Evolutionary conservation across 2,888 invertebrate species (phyloP), one percentile per base, ranked within the genome.

Genomic region (Drosophila nr. perissopoda): DNA sequence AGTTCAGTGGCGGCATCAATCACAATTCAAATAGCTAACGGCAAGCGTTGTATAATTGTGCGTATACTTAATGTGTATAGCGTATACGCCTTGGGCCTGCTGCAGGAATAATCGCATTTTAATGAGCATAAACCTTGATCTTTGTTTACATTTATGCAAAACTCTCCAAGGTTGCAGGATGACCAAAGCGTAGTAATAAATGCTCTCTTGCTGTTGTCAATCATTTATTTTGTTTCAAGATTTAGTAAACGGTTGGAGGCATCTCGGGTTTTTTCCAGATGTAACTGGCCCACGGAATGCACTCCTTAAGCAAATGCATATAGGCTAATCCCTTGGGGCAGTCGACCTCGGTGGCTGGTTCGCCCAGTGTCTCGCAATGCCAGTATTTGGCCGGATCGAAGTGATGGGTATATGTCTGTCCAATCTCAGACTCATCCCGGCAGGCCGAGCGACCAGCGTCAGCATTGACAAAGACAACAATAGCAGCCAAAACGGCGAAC

Each of bases 321-420:
- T 92, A 92, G 11, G 91, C 92, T 25, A 85, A 72, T 21, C 89
- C 92, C 1, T 76, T 46, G 56, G 89, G 89, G 51, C 92, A 92
- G 38, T 85, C 86, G 25, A 86, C 54, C 57, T 90, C 83, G 18
- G 79, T 73, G 63, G 92, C 92, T 16, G 83, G 68, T 3, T 49
- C 73, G 40, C 77, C 83, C 6, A 89, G 59, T 6, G 61, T 79
- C 68, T 91, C 90, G 75, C 92, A 92, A 29, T 79, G 79, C 93
- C 92, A 92, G 66, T 91, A 92, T 63, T 91, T 91, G 29, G 92
- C 89, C 25, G 92, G 90, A 70, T 92, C 93, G 69, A 91, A 88
- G 63, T 92, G 92, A 75, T 92, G 88, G 13, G 91, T 74, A 53
- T 82, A 90, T 18, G 91, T 91, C 63, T 90, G 82, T 5, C 88